Conservation (phyloP, 2,888 invertebrate species). For the Andrena fulva region DNA sequence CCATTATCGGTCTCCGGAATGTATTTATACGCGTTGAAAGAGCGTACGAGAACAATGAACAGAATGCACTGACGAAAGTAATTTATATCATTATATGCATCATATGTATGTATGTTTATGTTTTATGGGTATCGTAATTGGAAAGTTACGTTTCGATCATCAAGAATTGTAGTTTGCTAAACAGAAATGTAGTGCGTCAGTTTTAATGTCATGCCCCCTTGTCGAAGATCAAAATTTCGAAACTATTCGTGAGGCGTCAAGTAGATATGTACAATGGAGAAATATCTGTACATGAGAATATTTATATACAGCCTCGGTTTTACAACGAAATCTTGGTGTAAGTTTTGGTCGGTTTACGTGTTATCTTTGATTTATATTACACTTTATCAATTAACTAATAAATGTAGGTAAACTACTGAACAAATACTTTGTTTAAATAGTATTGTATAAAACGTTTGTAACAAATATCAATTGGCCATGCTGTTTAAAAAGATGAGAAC, state of each 20-base stretch:
- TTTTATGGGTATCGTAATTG: neutral
- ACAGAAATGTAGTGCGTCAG: constrained; percentile 8
- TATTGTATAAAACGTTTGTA: neutral
- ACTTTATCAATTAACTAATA: neutral
- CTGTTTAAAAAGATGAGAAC: neutral
- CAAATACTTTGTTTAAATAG: too few relatives aligned
- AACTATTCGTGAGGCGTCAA: neutral
- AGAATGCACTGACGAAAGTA: constrained; percentile 26
- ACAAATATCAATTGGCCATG: neutral
- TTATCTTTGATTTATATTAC: neutral
- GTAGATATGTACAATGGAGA: constrained; percentile 73
- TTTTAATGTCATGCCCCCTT: constrained; percentile 17
- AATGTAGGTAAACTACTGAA: too few relatives aligned
- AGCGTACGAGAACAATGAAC: neutral
- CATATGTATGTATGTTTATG: constrained; percentile 4
- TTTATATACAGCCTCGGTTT: constrained; percentile 78
- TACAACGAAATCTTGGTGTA: constrained; percentile 82
- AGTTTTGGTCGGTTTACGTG: constrained; percentile 51
- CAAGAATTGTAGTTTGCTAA: constrained; percentile 2
- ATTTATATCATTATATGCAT: constrained; percentile 4
- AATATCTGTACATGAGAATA: constrained; percentile 77
- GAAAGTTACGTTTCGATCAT: neutral
- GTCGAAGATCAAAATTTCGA: constrained; percentile 10
- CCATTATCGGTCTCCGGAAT: too few relatives aligned
- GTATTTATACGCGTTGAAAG: too few relatives aligned